Evolutionary conservation across 2,888 invertebrate species (phyloP).

Genomic region (Anthrax anthrax): DNA sequence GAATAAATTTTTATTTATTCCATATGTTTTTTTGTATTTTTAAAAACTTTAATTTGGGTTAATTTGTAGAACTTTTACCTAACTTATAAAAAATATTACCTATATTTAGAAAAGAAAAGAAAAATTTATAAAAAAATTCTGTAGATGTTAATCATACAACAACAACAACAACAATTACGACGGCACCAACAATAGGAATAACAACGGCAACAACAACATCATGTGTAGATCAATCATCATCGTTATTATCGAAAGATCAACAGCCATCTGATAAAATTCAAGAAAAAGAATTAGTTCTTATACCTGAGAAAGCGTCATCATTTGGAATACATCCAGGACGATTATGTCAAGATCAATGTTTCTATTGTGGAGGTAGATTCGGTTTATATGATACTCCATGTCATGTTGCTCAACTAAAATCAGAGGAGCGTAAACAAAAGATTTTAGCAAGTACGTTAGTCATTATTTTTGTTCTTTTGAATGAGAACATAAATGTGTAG

Average conservation of each 20-base stretch:
- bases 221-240: neutral
- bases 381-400: constrained; percentile 75
- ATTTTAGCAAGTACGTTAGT: constrained; percentile 53
- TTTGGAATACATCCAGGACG: constrained; percentile 75
- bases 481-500: too few relatives aligned
- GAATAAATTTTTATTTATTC: too few relatives aligned
- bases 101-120: neutral
- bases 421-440: constrained; percentile 63
- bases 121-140: neutral
- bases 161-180: neutral
- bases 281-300: constrained; percentile 45
- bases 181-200: neutral
- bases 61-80: too few relatives aligned
- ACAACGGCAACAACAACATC: neutral
- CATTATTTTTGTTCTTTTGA: neutral
- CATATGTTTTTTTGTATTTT: too few relatives aligned
- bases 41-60: too few relatives aligned
- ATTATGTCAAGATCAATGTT: constrained; percentile 71
- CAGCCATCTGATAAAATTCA: constrained; percentile 23
- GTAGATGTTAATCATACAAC: neutral
- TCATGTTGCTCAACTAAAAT: constrained; percentile 76
- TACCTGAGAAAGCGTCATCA: constrained; percentile 77
- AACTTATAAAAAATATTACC: too few relatives aligned
- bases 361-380: constrained; percentile 76
- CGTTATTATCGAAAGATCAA: too few relatives aligned